phyloP scores from a whole-genome alignment of 2,797 vertebrate species.

The Remorina albescens region DNA sequence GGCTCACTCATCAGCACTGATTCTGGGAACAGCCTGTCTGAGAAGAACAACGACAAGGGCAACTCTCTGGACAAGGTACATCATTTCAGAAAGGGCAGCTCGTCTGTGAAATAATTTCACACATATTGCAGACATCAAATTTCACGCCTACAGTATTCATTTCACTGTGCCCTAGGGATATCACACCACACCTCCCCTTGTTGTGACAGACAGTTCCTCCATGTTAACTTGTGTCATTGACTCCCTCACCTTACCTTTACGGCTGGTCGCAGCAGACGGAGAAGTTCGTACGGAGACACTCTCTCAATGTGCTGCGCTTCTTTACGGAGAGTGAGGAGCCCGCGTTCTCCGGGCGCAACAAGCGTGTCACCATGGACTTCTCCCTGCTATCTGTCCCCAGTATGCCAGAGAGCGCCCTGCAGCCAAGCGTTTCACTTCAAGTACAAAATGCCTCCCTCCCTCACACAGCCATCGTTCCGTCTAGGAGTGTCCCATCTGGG shows the following conservation, averaged over 20 bases:
- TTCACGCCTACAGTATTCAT: background rate
- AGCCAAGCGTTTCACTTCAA: slow-evolving; percentile 79
- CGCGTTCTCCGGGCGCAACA: slow-evolving; percentile 80
- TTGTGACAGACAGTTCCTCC: slow-evolving; percentile 25
- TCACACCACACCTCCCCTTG: slow-evolving; percentile 13
- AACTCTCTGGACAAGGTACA: slow-evolving; percentile 95
- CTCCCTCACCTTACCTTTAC: slow-evolving; percentile 25
- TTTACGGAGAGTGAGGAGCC: slow-evolving; percentile 83
- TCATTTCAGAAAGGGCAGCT: background rate
- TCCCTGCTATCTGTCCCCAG: slow-evolving; percentile 88
- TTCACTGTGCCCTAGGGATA: slow-evolving; percentile 11
- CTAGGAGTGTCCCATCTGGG: slow-evolving; percentile 68
- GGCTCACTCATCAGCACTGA: slow-evolving; percentile 97
- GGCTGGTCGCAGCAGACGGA: slow-evolving; percentile 86
- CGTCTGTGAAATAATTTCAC: background rate
- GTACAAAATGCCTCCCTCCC: slow-evolving; percentile 70
- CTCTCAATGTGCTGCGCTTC: slow-evolving; percentile 83
- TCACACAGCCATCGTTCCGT: slow-evolving; percentile 28
- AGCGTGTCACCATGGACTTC: slow-evolving; percentile 93
- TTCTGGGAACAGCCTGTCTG: slow-evolving; percentile 91
- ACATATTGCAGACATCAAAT: slow-evolving; percentile 15
- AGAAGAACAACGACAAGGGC: slow-evolving; percentile 91
- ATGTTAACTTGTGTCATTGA: slow-evolving; percentile 77
- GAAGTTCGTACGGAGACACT: slow-evolving; percentile 89
- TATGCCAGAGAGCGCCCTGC: slow-evolving; percentile 82